Base-by-base conservation (phyloP, 2,888 invertebrate genomes). In the Mesorhabditis sp. region DNA sequence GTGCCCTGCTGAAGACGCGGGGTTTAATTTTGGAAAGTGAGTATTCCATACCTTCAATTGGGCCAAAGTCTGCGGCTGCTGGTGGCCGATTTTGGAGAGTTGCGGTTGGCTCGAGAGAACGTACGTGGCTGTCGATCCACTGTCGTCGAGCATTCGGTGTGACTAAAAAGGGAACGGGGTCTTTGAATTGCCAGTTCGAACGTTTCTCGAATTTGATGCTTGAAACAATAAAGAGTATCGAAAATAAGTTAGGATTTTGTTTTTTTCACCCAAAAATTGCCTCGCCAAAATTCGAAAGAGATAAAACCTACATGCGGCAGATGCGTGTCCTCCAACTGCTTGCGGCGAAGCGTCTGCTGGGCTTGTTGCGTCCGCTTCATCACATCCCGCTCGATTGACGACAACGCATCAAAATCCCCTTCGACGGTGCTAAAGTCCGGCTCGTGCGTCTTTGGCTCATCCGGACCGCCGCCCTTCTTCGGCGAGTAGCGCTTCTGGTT, bases 401-500 rank as follows among this genome's bases (percentile, higher is more conserved):
- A 75, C 66, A 84, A 72, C 4, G 82, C 83, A 65, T 84, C 84
- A 66, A 77, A 73, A 42, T 84, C 83, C 43, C 82, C 82, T 45
- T 78, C 72, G n/a, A 61, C 7, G 50, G 13, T 15, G 7, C 43
- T 42, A 15, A 62, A 62, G 6, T 61, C 45, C 43, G 64, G 61
- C 67, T 67, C 63, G 5, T 41, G 63, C 15, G n/a, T 63, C 63
- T 15, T 28, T 63, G n/a, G 72, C 50, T 72, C 7, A n/a, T 50
- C 58, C n/a, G 7, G 10, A 50, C 62, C 66, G 2, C 80, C 71
- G 28, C 75, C 76, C n/a, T 81, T 74, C 73, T 84, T 84, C 50
- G 84, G 83, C 15, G 82, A 83, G 72, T 84, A 85, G 4, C 84
- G 75, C 72, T 85, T 84, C 74, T 85, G 83, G 69, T 84, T 83